Conservation (phyloP, 2,888 invertebrate genomes). For the Patella ulyssiponensis region DNA sequence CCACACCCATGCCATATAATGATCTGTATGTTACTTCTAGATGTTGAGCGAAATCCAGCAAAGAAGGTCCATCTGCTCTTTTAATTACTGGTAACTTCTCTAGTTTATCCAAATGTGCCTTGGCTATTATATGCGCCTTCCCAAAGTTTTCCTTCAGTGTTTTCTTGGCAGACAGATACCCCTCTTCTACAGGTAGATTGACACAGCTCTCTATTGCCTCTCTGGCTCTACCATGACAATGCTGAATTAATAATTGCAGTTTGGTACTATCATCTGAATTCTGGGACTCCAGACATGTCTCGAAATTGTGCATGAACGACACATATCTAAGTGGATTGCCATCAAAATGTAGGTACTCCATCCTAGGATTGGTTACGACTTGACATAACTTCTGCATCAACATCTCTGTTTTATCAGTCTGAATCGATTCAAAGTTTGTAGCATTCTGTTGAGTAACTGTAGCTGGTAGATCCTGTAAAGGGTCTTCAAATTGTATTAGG, state of each 20-base stretch:
- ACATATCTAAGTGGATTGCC: too few relatives aligned
- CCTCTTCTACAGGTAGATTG: neutral
- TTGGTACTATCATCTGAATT: too few relatives aligned
- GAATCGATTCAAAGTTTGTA: too few relatives aligned
- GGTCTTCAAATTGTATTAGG: too few relatives aligned
- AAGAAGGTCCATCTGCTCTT: neutral
- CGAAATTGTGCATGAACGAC: too few relatives aligned
- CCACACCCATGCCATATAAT: neutral
- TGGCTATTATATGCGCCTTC: neutral
- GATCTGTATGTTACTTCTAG: neutral
- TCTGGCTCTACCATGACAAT: neutral
- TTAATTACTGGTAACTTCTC: neutral
- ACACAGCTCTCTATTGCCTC: neutral
- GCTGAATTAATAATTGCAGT: neutral
- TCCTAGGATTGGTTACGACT: too few relatives aligned
- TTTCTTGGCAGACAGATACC: neutral
- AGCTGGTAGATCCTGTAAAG: too few relatives aligned
- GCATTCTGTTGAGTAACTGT: too few relatives aligned
- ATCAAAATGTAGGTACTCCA: too few relatives aligned
- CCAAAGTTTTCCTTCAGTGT: neutral
- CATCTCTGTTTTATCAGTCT: too few relatives aligned
- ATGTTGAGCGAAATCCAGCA: neutral
- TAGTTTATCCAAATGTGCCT: neutral
- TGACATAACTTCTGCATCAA: too few relatives aligned
- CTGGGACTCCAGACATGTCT: too few relatives aligned